A percentile compares a stretch with the other conserved stretches of the same genome.
Evolutionary conservation across 1,140 invertebrate genomes (phyloP).

Genomic region (Camponotus floridanus): DNA sequence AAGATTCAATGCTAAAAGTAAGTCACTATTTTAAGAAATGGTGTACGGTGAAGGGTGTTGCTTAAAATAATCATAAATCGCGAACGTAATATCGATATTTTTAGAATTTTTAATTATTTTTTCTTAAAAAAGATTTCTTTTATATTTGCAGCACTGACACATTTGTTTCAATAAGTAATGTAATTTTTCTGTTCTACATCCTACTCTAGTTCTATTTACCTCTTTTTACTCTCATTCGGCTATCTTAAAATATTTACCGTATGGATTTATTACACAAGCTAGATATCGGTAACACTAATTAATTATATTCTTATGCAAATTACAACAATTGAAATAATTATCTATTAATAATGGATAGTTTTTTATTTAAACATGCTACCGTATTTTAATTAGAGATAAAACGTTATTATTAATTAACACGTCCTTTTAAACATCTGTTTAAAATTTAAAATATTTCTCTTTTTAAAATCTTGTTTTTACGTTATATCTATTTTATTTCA

Average conservation of each 20-base stretch:
- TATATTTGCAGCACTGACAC: not conserved
- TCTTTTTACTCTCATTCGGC: not conserved
- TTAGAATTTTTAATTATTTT: conserved; percentile 1
- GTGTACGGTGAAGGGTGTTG: not conserved
- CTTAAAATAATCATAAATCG: not conserved
- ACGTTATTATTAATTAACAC: not conserved
- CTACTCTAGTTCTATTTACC: not conserved
- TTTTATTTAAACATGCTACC: not conserved
- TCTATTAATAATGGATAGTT: not conserved
- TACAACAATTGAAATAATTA: not conserved
- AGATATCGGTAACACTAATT: not conserved
- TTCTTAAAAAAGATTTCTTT: not conserved
- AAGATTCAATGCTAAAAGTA: not conserved
- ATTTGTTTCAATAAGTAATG: conserved; percentile 2
- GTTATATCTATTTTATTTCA: not conserved
- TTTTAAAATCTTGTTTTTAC: not conserved
- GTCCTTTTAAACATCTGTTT: not conserved
- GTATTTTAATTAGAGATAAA: not conserved
- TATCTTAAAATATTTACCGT: not conserved
- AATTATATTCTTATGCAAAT: not conserved
- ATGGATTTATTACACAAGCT: not conserved
- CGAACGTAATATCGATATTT: not conserved
- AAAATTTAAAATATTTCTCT: not conserved
- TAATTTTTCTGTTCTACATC: not conserved
- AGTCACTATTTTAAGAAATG: not conserved